Evolutionary conservation across 2,113 vertebrate species (phyloP).

Genomic region (Amazona vittata): DNA sequence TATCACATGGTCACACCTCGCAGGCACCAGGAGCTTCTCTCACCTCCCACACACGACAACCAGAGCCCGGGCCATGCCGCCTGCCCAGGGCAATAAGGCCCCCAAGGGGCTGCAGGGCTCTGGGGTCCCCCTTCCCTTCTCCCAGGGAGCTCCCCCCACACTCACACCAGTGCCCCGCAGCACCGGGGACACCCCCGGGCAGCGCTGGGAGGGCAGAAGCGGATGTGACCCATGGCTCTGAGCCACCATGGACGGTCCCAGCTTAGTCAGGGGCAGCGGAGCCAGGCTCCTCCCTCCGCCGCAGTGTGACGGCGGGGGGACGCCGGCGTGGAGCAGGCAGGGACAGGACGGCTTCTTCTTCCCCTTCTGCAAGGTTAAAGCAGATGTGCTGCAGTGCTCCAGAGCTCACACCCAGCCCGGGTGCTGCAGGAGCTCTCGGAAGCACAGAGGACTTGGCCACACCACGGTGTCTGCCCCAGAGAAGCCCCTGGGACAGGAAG

Average conservation of each 20-base stretch:
- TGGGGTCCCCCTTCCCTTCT: not conserved
- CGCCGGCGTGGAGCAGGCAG: not conserved
- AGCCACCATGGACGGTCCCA: not conserved
- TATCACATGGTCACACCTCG: fast-evolving
- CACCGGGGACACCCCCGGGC: not conserved
- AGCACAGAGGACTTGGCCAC: not conserved
- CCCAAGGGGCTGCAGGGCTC: not conserved
- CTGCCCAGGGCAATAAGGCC: not conserved
- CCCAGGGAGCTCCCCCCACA: fast-evolving
- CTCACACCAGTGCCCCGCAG: not conserved
- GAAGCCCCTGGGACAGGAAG: fast-evolving
- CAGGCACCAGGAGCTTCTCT: not conserved
- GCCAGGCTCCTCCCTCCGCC: not conserved
- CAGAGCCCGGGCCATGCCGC: not conserved
- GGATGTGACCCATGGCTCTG: not conserved
- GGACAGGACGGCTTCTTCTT: not conserved
- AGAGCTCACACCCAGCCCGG: fast-evolving
- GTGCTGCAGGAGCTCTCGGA: not conserved
- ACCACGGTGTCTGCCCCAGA: fast-evolving
- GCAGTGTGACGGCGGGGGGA: not conserved
- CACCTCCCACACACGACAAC: not conserved
- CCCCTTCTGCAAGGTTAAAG: not conserved
- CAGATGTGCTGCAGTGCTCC: not conserved
- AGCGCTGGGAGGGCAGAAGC: fast-evolving
- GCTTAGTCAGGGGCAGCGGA: not conserved